A percentile compares a stretch with the other conserved stretches of the same genome.
Conservation (phyloP, 2,797 vertebrate genomes). For the Eleutherodactylus coqui region DNA sequence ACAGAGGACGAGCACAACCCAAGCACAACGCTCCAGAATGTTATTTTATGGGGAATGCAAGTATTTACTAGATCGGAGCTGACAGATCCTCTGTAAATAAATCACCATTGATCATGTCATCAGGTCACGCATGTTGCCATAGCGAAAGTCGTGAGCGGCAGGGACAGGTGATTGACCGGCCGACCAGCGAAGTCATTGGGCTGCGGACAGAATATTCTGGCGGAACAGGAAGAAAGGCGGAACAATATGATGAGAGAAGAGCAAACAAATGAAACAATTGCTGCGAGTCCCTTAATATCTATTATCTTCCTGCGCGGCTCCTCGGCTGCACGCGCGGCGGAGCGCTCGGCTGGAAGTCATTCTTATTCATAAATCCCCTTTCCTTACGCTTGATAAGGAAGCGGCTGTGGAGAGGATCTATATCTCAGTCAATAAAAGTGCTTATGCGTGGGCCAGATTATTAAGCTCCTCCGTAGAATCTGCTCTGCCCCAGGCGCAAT, state of each 20-base stretch:
- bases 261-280: background rate
- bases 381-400: constrained; percentile 1
- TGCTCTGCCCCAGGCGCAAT: background rate
- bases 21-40: too few species aligned
- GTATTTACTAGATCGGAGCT: background rate
- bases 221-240: background rate
- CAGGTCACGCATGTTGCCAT: background rate
- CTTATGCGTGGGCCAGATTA: constrained; percentile 25
- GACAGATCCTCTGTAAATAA: too few species aligned
- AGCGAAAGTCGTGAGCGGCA: background rate
- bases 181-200: background rate
- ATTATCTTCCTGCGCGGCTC: background rate
- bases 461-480: background rate
- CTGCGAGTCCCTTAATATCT: background rate
- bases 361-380: constrained; percentile 25
- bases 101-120: background rate
- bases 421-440: constrained; percentile 45
- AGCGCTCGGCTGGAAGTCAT: background rate
- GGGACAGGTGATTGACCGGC: background rate
- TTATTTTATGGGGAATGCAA: background rate
- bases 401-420: constrained; percentile 14
- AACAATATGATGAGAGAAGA: background rate
- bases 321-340: background rate
- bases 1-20: background rate
- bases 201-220: background rate